Evolutionary conservation across 2,113 vertebrate genomes (phyloP).

Genomic region (Cyprinus carpio): DNA sequence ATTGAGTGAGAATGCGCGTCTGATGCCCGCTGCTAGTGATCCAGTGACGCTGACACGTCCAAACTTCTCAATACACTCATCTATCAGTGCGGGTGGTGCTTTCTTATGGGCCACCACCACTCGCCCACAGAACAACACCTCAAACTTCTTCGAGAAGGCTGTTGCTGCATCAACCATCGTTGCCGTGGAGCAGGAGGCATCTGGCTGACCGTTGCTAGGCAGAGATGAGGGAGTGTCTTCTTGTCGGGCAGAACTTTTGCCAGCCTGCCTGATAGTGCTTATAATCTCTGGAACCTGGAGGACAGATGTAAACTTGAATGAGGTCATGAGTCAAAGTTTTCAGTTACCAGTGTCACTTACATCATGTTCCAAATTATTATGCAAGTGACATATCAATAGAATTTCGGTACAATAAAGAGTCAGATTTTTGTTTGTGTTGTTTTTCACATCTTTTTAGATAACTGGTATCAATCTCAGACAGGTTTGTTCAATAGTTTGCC

Average conservation of each 20-base stretch:
- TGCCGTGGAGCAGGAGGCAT: slow-evolving; percentile 43
- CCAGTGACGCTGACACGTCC: slow-evolving; percentile 71
- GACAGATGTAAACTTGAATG: too few relatives aligned
- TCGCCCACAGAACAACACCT: slow-evolving; percentile 94
- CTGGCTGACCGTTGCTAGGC: slow-evolving; percentile 61
- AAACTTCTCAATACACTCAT: slow-evolving; percentile 97
- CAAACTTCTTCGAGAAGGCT: slow-evolving; percentile 92
- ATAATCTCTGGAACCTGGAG: slow-evolving; percentile 94
- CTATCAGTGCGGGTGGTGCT: slow-evolving; percentile 93
- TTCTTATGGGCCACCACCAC: slow-evolving; percentile 93
- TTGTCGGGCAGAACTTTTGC: slow-evolving; percentile 87
- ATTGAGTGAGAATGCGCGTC: slow-evolving; percentile 63
- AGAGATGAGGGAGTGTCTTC: slow-evolving; percentile 79
- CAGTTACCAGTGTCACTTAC: too few relatives aligned
- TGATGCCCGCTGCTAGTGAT: slow-evolving; percentile 54
- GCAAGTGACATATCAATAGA: too few relatives aligned
- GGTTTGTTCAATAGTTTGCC: too few relatives aligned
- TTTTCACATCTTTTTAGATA: too few relatives aligned
- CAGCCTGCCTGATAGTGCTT: slow-evolving; percentile 90
- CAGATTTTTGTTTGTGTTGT: too few relatives aligned
- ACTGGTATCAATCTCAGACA: too few relatives aligned
- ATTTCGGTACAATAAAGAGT: too few relatives aligned
- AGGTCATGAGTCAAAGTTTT: too few relatives aligned
- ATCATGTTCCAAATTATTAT: too few relatives aligned
- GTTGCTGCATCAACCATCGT: slow-evolving; percentile 73